Base-by-base conservation (phyloP, 2,888 invertebrate species). In the Pediacus dermestoides region DNA sequence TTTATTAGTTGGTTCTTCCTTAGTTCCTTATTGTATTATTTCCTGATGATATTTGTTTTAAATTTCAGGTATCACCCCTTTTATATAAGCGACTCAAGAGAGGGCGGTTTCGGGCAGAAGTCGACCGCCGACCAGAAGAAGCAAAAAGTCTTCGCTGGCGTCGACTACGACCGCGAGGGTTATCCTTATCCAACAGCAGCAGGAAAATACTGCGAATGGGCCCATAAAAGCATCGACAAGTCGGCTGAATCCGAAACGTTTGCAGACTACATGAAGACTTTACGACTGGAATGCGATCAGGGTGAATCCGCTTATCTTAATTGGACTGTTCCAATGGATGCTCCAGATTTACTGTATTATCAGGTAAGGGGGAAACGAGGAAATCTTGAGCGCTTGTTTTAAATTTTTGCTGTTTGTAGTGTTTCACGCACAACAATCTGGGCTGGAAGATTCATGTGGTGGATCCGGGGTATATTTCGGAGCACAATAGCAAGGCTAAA, bases 401-500 rank as follows among this genome's bases (percentile, higher is more conserved):
- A 11, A 13, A 28, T 13, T 28, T 28, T 28, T 3, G 28, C 8
- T n/a, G 13, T 51, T 71, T 73, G 9, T 72, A 93, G 93, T 93
- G 92, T 69, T 93, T 88, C 72, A 84, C 85, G n/a, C 92, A 93
- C 72, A 86, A 82, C 51, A 87, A 90, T 66, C 73, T 93, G 15
- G 93, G 93, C 31, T 93, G 92, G 92, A 93, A 90, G 68, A 92
- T 93, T 54, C 81, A 88, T 66, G 86, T 93, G 2, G 81, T 89
- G 7, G 82, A 90, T 58, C 78, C 81, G 0, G 85, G 85, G 4
- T 70, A 68, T 50, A 67, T 66, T 39, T 64, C 67, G 1, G 61
- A 60, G 31, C 64, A 60, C 34, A 66, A 65, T 43, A 58, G 61
- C 13, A 58, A 52, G 39, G 53, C 45, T 10, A 39, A 50, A 9